Evolutionary conservation across 2,113 vertebrate species (phyloP), one percentile per base, ranked within the genome.

Genomic region (Lota lota): DNA sequence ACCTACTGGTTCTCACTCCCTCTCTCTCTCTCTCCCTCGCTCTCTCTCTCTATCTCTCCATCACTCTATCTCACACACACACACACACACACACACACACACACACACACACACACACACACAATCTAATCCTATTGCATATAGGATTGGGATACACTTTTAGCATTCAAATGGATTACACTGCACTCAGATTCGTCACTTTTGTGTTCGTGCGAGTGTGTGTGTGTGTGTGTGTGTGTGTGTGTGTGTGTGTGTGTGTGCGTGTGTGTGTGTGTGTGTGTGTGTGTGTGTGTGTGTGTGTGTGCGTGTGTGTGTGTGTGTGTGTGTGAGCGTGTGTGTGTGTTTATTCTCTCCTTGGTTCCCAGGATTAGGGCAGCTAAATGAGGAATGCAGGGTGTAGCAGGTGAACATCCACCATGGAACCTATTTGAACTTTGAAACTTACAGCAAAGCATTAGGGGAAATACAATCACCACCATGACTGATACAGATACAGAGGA

Each of bases 81-180:
- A 57, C 65, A 19, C 53, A 57, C 65, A 67, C 53, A n/a, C 53
- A 57, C 50, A 66, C 22, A 54, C 53, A 28, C 65, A 66, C 65
- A 66, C 51, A 66, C 65, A 33, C 22, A 64, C 19, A 50, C 20
- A 51, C 19, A 21, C 47, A 40, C 22, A 64, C 40, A 59, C 24
- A 58, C 21, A 14, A 22, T 63, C 69, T 40, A 70, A 57, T 65
- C 33, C 33, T 47, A 15, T 21, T 19, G 19, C 63, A 33, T 16
- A 4, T 18, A 63, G 51, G 14, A 4, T 18, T 60, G 51, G 14
- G 22, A 33, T 21, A 28, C 5, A 60, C 61, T 53, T 50, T 36
- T 61, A 50, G 67, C 63, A 72, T 72, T 72, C 73, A 83, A 71
- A 75, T 58, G 75, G 80, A 87, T 86, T 87, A 79, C 53, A 40